Percentiles rank a stretch among this genome's conserved stretches.
Evolutionary conservation across 2,113 vertebrate genomes (phyloP).

Genomic region (Nycticryphes semicollaris): DNA sequence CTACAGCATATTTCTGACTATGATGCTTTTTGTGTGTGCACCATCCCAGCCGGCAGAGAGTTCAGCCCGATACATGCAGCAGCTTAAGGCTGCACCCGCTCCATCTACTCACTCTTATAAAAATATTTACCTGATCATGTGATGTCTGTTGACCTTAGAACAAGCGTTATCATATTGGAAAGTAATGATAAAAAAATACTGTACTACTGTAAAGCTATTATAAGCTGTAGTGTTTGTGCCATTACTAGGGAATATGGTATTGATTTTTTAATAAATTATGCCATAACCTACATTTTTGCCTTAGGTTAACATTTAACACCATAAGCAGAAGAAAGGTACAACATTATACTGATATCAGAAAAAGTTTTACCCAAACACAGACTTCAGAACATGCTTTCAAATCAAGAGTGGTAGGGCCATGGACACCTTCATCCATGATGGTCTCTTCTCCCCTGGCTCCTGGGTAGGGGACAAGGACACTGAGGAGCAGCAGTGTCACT

Average conservation of each 20-base stretch:
- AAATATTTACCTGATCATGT: slow-evolving; percentile 21
- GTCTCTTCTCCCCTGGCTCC: neutral
- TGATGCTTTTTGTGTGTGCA: fast-evolving
- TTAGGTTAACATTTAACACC: slow-evolving; percentile 57
- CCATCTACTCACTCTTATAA: neutral
- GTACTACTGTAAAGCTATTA: slow-evolving; percentile 56
- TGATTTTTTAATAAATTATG: slow-evolving; percentile 69
- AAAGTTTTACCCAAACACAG: neutral
- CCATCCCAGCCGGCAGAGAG: fast-evolving
- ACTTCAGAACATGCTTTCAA: neutral
- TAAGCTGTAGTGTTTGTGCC: slow-evolving; percentile 59
- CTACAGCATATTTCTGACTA: fast-evolving
- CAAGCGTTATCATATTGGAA: slow-evolving; percentile 61
- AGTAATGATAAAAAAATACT: slow-evolving; percentile 54
- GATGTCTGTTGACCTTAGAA: slow-evolving; percentile 60
- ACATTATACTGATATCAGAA: neutral
- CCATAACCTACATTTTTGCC: slow-evolving; percentile 60
- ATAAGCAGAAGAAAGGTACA: slow-evolving; percentile 14
- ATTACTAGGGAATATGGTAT: slow-evolving; percentile 66
- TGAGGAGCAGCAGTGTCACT: neutral
- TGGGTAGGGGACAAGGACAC: neutral
- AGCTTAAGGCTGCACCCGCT: neutral
- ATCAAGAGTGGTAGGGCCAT: neutral
- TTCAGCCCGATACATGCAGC: neutral
- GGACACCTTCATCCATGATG: neutral